Base-by-base conservation (phyloP, 2,888 invertebrate genomes). In the Agriopis leucophaearia region DNA sequence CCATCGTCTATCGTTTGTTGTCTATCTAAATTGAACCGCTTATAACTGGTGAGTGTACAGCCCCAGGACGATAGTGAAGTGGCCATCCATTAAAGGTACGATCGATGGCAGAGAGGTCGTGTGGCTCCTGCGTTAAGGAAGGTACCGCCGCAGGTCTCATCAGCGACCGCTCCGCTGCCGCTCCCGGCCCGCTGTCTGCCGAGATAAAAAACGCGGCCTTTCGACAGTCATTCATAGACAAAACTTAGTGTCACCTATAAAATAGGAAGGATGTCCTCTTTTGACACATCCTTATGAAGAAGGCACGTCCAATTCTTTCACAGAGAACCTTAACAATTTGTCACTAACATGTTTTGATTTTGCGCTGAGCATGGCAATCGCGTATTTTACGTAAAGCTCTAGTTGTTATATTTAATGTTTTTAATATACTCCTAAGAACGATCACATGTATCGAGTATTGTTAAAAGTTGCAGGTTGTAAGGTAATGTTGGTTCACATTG, bases 331-430 rank as follows among this genome's bases (percentile, higher is more conserved):
- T 12, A 18, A 48, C 6, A 2, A 51, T 35, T 27, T 36, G n/a
- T 51, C 2, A n/a, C 36, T 38, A 38, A 54, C 15, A 16, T 38
- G 38, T 52, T 52, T 38, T 15, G 10, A 10, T 50, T 38, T 18
- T 59, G 27, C 6, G 59, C 50, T 59, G 27, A 35, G 60, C 60
- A 60, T 60, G 51, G 60, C 60, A 51, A 51, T 13, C 12, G 35
- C 27, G 27, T 50, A 12, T 13, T 27, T 27, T 1, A 27, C 13
- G 8, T 13, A 27, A 27, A 15, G 15, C 12, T 15, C 9, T 50
- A 38, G 16, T 38, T 16, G 38, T 38, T 51, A 36, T 51, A 13
- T 15, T 6, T 45, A n/a, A 6, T 47, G 48, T 12, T 8, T 47
- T 18, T 18, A 48, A 18, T 48, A 13, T 13, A 44, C 44, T n/a